A percentile compares a stretch with the other conserved stretches of the same genome.
Evolutionary conservation across 2,113 vertebrate genomes (phyloP).

Genomic region (Neomonachus schauinslandi): DNA sequence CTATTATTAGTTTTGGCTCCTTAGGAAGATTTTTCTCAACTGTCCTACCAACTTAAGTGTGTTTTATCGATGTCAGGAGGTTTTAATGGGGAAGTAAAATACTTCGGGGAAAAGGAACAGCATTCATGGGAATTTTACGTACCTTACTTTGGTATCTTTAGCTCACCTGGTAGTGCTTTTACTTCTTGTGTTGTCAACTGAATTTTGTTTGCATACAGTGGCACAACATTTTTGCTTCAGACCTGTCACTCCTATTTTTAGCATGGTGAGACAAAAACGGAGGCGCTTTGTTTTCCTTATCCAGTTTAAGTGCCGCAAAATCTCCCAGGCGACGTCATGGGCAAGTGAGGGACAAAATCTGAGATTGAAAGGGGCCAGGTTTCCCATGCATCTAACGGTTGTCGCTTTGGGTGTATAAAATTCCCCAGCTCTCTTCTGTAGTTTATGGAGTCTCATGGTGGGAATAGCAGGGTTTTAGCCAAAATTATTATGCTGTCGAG

Average conservation of each 20-base stretch:
- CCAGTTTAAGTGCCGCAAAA: neutral
- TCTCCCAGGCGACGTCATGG: neutral
- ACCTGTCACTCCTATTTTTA: constrained; percentile 32
- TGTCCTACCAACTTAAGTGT: constrained; percentile 54
- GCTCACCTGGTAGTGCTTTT: neutral
- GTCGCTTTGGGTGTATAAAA: constrained; percentile 45
- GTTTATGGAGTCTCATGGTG: constrained; percentile 26
- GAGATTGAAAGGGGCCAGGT: constrained; percentile 40
- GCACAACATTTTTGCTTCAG: neutral
- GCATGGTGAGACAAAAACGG: neutral
- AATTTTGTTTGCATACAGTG: neutral
- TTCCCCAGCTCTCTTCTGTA: constrained; percentile 47
- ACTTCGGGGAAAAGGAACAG: neutral
- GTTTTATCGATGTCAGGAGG: neutral
- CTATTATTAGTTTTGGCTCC: constrained; percentile 50
- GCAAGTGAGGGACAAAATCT: constrained; percentile 17
- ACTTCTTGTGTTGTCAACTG: neutral
- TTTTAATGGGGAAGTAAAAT: constrained; percentile 12
- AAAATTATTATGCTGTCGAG: constrained; percentile 61
- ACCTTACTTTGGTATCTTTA: neutral
- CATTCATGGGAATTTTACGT: neutral
- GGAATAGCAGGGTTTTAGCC: constrained; percentile 68
- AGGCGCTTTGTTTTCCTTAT: neutral
- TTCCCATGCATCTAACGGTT: constrained; percentile 50
- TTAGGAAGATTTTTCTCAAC: constrained; percentile 33